Evolutionary conservation across 2,888 invertebrate genomes (phyloP).

Genomic region (Tipula lateralis): DNA sequence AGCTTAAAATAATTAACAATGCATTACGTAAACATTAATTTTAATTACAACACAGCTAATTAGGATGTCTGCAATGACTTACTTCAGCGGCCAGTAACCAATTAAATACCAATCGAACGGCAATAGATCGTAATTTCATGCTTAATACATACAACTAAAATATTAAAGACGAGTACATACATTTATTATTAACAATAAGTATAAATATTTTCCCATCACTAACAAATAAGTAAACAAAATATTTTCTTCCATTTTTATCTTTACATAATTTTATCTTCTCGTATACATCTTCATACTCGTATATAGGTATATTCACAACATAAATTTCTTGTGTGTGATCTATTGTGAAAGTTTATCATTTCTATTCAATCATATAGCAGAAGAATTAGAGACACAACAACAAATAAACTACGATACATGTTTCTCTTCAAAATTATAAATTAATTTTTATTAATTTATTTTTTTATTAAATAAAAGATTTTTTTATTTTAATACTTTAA

Average conservation of each 20-base stretch:
- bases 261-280: not conserved
- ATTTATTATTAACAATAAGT: not conserved
- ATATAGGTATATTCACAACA: not conserved
- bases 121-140: no score
- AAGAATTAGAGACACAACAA: not conserved
- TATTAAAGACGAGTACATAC: not conserved
- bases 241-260: not conserved
- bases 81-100: no score
- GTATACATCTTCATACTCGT: not conserved
- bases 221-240: not conserved
- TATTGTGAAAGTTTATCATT: conserved; percentile 24
- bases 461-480: not conserved
- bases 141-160: no score
- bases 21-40: no score
- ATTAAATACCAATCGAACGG: no score
- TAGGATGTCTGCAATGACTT: no score
- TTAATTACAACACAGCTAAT: no score
- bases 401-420: not conserved
- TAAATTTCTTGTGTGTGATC: not conserved
- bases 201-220: not conserved
- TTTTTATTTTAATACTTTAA: no score
- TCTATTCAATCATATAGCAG: not conserved
- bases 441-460: not conserved
- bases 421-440: not conserved
- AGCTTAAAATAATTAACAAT: no score